Conservation (phyloP, 2,797 vertebrate genomes). For the Tamandua tetradactyla region DNA sequence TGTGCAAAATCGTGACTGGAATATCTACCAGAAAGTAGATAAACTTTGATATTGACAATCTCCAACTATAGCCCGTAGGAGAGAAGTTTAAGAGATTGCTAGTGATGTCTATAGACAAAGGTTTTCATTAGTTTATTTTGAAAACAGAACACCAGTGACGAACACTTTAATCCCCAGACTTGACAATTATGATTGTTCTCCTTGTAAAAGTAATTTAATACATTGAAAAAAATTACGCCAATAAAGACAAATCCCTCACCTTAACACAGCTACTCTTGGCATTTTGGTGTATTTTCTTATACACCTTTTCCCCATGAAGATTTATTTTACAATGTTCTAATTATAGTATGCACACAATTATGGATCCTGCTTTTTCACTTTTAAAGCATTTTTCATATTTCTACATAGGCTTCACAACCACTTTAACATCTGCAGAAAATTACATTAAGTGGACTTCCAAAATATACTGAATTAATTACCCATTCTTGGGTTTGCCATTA, state of each 20-base stretch:
- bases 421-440: not conserved
- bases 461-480: conserved; percentile 3
- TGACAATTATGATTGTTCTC: conserved; percentile 7
- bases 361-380: not conserved
- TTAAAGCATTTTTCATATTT: not conserved
- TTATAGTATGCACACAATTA: not conserved
- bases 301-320: not conserved
- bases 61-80: not conserved
- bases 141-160: not conserved
- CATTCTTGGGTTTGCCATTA: not conserved
- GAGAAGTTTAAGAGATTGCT: not conserved
- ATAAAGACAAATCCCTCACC: not conserved
- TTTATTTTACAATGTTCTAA: not conserved
- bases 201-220: conserved; percentile 27
- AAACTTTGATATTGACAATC: not conserved
- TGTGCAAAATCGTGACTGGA: not conserved
- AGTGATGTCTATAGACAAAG: not conserved
- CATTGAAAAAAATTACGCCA: not conserved
- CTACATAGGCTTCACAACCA: conserved; percentile 29
- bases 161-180: not conserved
- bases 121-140: not conserved
- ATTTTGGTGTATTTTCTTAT: conserved; percentile 9
- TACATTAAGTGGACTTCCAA: not conserved
- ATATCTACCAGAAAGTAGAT: not conserved
- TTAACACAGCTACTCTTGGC: not conserved